Percentiles rank a stretch among this genome's conserved stretches.
Evolutionary conservation across 2,888 invertebrate species (phyloP).

Genomic region (Pollenia griseotomentosa): DNA sequence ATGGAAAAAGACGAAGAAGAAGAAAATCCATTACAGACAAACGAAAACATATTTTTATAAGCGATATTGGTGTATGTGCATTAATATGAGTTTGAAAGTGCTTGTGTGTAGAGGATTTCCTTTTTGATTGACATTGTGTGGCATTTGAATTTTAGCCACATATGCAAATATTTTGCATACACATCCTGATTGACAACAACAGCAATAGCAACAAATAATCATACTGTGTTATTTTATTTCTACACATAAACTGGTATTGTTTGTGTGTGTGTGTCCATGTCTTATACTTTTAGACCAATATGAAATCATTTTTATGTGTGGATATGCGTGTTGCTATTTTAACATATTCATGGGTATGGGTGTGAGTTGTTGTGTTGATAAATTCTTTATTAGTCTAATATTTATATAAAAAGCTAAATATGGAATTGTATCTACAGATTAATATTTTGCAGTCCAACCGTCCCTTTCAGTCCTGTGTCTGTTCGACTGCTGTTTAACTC

Average conservation of each 20-base stretch:
- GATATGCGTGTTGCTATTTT: not conserved
- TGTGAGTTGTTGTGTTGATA: conserved; percentile 15
- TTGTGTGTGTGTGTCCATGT: conserved; percentile 20
- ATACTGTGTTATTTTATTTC: conserved; percentile 16
- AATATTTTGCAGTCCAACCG: not conserved
- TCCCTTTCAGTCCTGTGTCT: not conserved
- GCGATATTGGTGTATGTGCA: not conserved
- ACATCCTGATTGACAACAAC: conserved; percentile 69
- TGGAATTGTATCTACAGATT: not conserved
- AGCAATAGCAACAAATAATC: conserved; percentile 27
- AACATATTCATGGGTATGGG: not conserved
- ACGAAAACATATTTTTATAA: conserved; percentile 9
- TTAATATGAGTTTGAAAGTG: conserved; percentile 16
- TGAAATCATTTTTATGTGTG: conserved; percentile 55
- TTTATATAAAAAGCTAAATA: not conserved
- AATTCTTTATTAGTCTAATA: conserved; percentile 38
- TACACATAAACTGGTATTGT: not conserved
- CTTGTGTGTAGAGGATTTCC: conserved; percentile 65
- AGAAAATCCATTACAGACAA: conserved; percentile 4
- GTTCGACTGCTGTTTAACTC: conserved; percentile 30
- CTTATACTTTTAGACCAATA: conserved; percentile 52
- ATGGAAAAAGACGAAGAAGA: conserved; percentile 6
- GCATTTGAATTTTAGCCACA: conserved; percentile 73
- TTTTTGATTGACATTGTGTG: conserved; percentile 72
- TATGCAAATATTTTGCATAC: conserved; percentile 73